Evolutionary conservation across 2,797 vertebrate genomes (phyloP).

Genomic region (Aplochiton taeniatus): DNA sequence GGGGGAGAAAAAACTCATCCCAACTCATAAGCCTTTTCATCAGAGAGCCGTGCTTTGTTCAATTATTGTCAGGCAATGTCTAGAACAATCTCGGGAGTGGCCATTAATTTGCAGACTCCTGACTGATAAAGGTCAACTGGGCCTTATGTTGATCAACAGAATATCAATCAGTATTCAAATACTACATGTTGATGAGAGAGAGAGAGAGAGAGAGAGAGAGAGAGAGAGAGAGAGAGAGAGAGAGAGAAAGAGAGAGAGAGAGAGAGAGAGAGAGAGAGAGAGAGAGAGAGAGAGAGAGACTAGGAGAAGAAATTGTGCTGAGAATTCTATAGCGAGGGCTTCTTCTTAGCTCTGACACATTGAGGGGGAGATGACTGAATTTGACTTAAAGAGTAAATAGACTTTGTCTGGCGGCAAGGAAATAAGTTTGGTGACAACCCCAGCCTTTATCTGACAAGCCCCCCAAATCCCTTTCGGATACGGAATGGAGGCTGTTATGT

Average conservation of each 20-base stretch:
- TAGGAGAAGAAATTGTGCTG: conserved; percentile 48
- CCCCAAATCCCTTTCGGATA: conserved; percentile 58
- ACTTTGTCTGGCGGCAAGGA: conserved; percentile 55
- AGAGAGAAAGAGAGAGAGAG: conserved; percentile 50
- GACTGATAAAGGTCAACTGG: conserved; percentile 59
- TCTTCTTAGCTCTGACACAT: conserved; percentile 52
- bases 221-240: conserved; percentile 36
- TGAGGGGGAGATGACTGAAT: conserved; percentile 54
- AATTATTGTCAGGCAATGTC: conserved; percentile 70
- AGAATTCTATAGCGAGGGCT: conserved; percentile 48
- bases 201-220: conserved; percentile 52
- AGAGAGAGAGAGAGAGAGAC: conserved; percentile 37
- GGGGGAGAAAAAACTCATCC: conserved; percentile 45
- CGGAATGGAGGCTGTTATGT: conserved; percentile 65
- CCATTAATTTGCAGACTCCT: conserved; percentile 52
- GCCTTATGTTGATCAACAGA: conserved; percentile 61
- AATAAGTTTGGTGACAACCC: conserved; percentile 67
- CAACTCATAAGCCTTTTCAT: conserved; percentile 63
- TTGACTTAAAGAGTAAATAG: conserved; percentile 56
- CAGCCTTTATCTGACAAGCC: conserved; percentile 71
- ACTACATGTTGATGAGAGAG: conserved; percentile 47
- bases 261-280: conserved; percentile 49
- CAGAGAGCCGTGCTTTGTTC: conserved; percentile 63
- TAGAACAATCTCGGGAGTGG: conserved; percentile 60
- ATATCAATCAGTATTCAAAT: conserved; percentile 70